phyloP scores from a whole-genome alignment of 2,797 vertebrate species.

The Euthynnus affinis region DNA sequence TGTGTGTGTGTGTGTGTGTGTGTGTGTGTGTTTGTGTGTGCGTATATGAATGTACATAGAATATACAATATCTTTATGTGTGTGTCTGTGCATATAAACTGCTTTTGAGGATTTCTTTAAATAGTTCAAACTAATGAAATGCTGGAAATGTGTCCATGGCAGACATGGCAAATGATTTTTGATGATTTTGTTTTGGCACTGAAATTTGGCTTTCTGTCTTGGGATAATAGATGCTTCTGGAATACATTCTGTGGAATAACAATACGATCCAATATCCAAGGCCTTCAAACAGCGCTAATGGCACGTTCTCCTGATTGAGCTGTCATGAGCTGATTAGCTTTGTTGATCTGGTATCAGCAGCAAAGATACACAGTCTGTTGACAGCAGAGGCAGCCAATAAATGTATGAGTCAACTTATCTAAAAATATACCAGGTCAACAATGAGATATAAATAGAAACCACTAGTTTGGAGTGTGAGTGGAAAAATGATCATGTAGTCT shows the following conservation, averaged over 20 bases:
- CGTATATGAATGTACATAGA: neutral
- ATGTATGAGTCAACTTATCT: slow-evolving; percentile 53
- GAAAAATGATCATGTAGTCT: slow-evolving; percentile 15
- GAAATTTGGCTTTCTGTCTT: slow-evolving; percentile 45
- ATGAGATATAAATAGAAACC: slow-evolving; percentile 52
- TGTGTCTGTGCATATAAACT: neutral
- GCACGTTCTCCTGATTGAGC: slow-evolving; percentile 50
- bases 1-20: slow-evolving; percentile 4
- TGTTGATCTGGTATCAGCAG: slow-evolving; percentile 52
- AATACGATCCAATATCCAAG: slow-evolving; percentile 44
- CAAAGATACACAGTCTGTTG: slow-evolving; percentile 66
- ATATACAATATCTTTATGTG: neutral
- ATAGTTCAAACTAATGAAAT: slow-evolving; percentile 32
- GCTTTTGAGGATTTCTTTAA: slow-evolving; percentile 34
- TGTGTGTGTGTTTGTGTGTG: slow-evolving; percentile 26
- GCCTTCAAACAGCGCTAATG: slow-evolving; percentile 56
- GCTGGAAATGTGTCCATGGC: slow-evolving; percentile 17
- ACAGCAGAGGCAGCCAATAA: slow-evolving; percentile 53
- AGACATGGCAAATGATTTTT: slow-evolving; percentile 30
- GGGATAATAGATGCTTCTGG: slow-evolving; percentile 43
- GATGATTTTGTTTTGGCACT: slow-evolving; percentile 37
- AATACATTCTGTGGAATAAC: slow-evolving; percentile 52
- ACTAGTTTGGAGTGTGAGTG: slow-evolving; percentile 3
- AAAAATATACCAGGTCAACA: slow-evolving; percentile 66
- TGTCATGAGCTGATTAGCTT: slow-evolving; percentile 61